Evolutionary conservation across 2,888 invertebrate species (phyloP), one percentile per base, ranked within the genome.

Genomic region (Drosophila birchii): DNA sequence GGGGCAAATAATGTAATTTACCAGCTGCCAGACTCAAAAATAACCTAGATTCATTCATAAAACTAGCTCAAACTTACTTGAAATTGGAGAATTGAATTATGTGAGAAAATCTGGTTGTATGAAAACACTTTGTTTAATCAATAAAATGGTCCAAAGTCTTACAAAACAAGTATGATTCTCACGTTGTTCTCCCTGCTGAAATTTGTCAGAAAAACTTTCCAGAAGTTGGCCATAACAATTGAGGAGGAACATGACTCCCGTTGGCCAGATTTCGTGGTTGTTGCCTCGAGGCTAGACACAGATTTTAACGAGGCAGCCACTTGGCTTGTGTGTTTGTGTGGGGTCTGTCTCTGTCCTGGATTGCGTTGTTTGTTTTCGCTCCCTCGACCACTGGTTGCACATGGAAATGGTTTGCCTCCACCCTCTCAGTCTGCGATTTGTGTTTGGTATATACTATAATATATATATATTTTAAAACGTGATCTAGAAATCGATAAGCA

Each of bases 401-500:
- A 69, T 74, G 69, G 58, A 70, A 83, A 83, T 76, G 73, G 57
- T 60, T 39, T 20, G 67, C 49, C 39, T 63, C 51, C 45, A 9
- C 39, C 23, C 26, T 29, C 62, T 54, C 53, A 26, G 63, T 58
- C 62, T 73, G 55, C 74, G 70, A 87, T 79, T 76, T 47, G 45
- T 70, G 56, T 68, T 54, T 55, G 44, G 43, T 43, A 43, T 43
- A 41, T 36, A 36, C n/a, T 34, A 12, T 32, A 32, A 23, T 32
- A 29, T 39, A 23, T 53, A 58, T 44, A 47, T 47, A 47, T 55
- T 89, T 78, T 72, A 58, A 86, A 88, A 60, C 67, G 86, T 78
- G 78, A 86, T 80, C 78, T 78, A 75, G 78, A 79, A 88, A 86
- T 88, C 87, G 82, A 89, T 80, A 86, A 79, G 64, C 63, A 58